Percentiles rank a stretch among this genome's conserved stretches.
These are phyloP conservation scores for Pachydiplax longipennis DNA, from an alignment of 2,888 invertebrate species.

Conservation along the genomic window DNA sequence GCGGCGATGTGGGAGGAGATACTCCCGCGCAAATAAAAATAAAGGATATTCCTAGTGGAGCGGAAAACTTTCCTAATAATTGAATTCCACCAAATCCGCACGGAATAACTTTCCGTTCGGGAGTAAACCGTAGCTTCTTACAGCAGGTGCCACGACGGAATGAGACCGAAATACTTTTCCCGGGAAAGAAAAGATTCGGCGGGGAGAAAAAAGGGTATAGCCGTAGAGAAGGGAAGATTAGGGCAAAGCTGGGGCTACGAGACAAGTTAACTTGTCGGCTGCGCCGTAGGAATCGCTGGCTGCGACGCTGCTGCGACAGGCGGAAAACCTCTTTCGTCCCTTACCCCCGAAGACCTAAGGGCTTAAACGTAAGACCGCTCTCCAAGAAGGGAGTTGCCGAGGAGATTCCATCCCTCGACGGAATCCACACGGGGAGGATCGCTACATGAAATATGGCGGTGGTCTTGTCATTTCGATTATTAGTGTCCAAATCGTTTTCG, in stretches of 20 bases:
- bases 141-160: background rate
- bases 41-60: background rate
- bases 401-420: background rate
- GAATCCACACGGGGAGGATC: background rate
- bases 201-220: background rate
- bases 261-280: conserved; percentile 24
- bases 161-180: conserved; percentile 11
- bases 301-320: conserved; percentile 23
- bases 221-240: conserved; percentile 32
- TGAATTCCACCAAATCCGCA: conserved; percentile 5
- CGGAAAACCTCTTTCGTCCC: background rate
- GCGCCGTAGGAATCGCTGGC: conserved; percentile 30
- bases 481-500: conserved; percentile 37
- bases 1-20: background rate
- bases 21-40: background rate
- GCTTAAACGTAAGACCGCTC: background rate
- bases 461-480: conserved; percentile 39
- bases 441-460: conserved; percentile 38
- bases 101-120: background rate
- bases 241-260: background rate
- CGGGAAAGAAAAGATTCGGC: background rate
- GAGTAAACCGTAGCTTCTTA: conserved; percentile 19
- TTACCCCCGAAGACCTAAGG: background rate
- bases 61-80: conserved; percentile 28
- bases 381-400: background rate